phyloP scores from a whole-genome alignment of 2,113 vertebrate species.

The Centropus unirufus region DNA sequence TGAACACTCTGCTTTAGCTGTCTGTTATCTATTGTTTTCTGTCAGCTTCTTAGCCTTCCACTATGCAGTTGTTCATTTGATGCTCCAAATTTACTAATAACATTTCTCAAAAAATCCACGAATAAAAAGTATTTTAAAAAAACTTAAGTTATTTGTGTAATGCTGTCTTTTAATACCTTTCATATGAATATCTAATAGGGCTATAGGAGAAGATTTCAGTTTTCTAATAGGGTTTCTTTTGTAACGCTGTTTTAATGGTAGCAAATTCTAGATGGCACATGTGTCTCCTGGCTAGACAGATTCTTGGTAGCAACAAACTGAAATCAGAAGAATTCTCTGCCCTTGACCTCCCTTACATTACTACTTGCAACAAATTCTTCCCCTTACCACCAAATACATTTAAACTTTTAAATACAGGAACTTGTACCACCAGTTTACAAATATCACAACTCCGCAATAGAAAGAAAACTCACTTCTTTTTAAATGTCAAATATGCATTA shows the following conservation, averaged over 20 bases:
- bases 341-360: neutral
- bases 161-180: neutral
- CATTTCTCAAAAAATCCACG: neutral
- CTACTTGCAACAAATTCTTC: neutral
- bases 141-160: neutral
- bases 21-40: neutral
- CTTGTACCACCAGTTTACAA: neutral
- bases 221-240: constrained; percentile 5
- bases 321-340: neutral
- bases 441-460: neutral
- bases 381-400: neutral
- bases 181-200: neutral
- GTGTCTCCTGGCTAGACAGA: neutral
- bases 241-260: neutral
- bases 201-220: neutral
- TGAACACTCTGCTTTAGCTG: neutral
- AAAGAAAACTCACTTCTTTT: neutral
- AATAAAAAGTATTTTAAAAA: neutral
- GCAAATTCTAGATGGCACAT: neutral
- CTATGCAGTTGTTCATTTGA: neutral
- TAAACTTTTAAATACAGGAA: neutral
- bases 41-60: neutral
- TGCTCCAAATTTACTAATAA: neutral
- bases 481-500: neutral
- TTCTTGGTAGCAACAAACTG: neutral